Evolutionary conservation across 2,113 vertebrate genomes (phyloP), one percentile per base, ranked within the genome.

Genomic region (Tragelaphus strepsiceros): DNA sequence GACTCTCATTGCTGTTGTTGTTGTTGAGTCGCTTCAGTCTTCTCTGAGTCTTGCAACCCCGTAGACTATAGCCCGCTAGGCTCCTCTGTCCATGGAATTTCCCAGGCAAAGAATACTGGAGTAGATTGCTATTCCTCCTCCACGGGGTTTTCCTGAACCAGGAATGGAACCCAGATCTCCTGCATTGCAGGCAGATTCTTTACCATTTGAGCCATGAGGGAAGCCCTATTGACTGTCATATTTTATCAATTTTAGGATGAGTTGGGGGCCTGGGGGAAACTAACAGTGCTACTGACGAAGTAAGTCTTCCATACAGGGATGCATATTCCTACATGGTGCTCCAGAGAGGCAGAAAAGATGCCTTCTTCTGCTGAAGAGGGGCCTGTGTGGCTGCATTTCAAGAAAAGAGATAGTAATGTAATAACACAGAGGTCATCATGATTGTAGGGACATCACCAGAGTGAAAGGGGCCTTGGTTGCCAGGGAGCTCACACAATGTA

Each of bases 181-280:
- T 77, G 39, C 6, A 43, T 1, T 24, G 39, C 39, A 77, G 22
- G 39, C 22, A 77, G 35, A 22, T 24, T 77, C 12, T 26, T 77
- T 15, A 77, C 12, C 71, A 43, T 77, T 13, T 24, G 13, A 39
- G 1, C 71, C 71, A 43, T 0, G 0, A 43, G 24, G 39, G 6
- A 43, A 77, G 71, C 6, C 35, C 71, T 89, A 61, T 3, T 61
- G 89, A 67, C 17, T 87, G 10, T 7, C 17, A 26, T 19, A 62
- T 67, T 94, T 89, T 24, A 64, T 39, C 54, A 64, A 58, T 51
- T 78, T 78, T 58, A 62, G 84, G 49, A 21, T 4, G n/a, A 74
- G 6, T 26, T 9, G 3, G 15, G 10, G 21, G 17, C 1, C 6
- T 1, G 14, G 9, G 46, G 24, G 39, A 5, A 17, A 49, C 28